Evolutionary conservation across 2,797 vertebrate species (phyloP), one percentile per base, ranked within the genome.

Genomic region (Lemur catta): DNA sequence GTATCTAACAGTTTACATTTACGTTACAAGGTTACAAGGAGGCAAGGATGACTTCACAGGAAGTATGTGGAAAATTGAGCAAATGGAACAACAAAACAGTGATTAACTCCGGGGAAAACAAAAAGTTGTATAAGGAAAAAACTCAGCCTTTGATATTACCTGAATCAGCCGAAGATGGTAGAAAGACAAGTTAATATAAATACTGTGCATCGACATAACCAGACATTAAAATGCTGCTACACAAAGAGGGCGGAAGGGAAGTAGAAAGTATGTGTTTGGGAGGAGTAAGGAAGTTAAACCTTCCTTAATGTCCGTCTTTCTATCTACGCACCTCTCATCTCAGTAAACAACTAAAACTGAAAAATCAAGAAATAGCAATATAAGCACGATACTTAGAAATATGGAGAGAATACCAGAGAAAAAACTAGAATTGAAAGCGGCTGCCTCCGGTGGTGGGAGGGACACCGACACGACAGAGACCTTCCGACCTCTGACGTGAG

Each of bases 81-180:
- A 87, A 26, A 59, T 0, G 12, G 15, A 86, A 84, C 22, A 67
- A 15, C 22, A 46, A 63, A 78, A 46, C 9, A 52, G 59, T 46
- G 35, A 18, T 43, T 17, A 52, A 10, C 12, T 46, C 50, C 4
- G 78, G 55, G 55, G 17, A 78, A 52, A 72, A 82, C 10, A 72
- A 43, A 50, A 71, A 15, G 12, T 57, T 38, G 0, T 5, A 3
- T 9, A 55, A 33, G 82, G 43, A 28, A 59, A 67, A 30, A n/a
- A 9, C 20, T 35, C 46, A 12, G 0, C 24, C 7, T 18, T 15
- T 26, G 3, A 1, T 5, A 10, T 4, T 3, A 14, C 15, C 3
- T 2, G 24, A 55, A n/a, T n/a, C 55, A 52, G 55, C 10, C 4
- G 1, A 0, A 2, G 26, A 28, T 7, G 11, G 6, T 0, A 22